Base-by-base conservation (phyloP, 2,113 vertebrate species). In the Ardeotis arabs region DNA sequence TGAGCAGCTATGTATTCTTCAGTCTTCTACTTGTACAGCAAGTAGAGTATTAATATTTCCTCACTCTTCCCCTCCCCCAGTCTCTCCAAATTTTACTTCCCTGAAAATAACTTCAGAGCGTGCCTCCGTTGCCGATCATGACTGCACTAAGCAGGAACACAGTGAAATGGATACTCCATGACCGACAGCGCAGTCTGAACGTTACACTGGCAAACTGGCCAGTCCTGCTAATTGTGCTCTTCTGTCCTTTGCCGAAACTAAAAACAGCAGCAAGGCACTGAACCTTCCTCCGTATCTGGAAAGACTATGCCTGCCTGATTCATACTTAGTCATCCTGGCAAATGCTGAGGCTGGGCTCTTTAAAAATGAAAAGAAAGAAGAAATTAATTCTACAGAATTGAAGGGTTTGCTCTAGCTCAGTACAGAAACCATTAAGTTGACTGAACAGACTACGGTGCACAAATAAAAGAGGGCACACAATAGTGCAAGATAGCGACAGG, bases 311-410 rank as follows among this genome's bases (percentile, higher is more conserved):
- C 87, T 89, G 68, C 66, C 93, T 85, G 77, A 95, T 91, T 79
- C 86, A 69, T 50, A 56, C 44, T 44, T 79, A 89, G 73, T 89
- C 94, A 97, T 79, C 84, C 86, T 91, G 86, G 86, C 84, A 96
- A 87, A 68, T 14, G 66, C 45, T 53, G 62, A 81, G 76, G 17
- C 7, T 76, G 67, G 12, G 44, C 50, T 95, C 62, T 75, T 92
- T 37, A 68, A 63, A 95, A 87, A 70, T 7, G 31, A 83, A 91
- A 76, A 87, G 69, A 79, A 76, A 82, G 81, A 49, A 89, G 49
- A 89, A 89, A 87, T 55, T 22, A 62, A 58, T 62, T 81, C 70
- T 89, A 45, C 6, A 27, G 63, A 44, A 69, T 5, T 23, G 53
- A 73, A 83, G 41, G 49, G 45, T 45, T 64, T 94, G 86, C 47